Evolutionary conservation across 1,140 invertebrate genomes (phyloP), one percentile per base, ranked within the genome.

Genomic region (Drosophila pectinifera): DNA sequence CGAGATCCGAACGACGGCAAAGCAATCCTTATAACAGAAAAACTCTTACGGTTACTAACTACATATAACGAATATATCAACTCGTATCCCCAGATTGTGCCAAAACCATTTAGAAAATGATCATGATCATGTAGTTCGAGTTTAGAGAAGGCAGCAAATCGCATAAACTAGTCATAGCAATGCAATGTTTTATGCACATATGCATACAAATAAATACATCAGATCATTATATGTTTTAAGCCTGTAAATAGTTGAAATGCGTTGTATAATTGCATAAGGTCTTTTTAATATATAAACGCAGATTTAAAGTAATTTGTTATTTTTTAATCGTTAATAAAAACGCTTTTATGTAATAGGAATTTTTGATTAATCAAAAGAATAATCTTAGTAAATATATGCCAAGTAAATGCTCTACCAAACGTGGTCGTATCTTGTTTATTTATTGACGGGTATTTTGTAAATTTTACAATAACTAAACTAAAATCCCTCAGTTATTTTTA

Each of bases 141-240:
- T 69, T 34, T 65, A 41, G 18, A 42, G 10, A 49, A 43, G 53
- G 24, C 41, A 65, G 36, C 55, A 43, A 73, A 81, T 68, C 68
- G 79, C 75, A 83, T 84, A 73, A 89, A 89, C 84, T 89, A 89
- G 85, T 89, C 84, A 88, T 73, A 78, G 54, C 55, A 43, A 70
- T 78, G 51, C 45, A 80, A n/a, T n/a, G n/a, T n/a, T n/a, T 42
- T 57, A 28, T 54, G 69, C 56, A 62, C 48, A 68, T 39, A 57
- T 56, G 20, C 49, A 36, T 39, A 59, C 58, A 49, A 65, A 49
- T n/a, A 62, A 56, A 38, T 56, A 39, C 13, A 78, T 65, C 45
- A 56, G 39, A 80, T 69, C 39, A 59, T 28, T 56, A 41, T 65
- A 62, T 58, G 31, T 61, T 74, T 36, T 78, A 89, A 73, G 70